These are phyloP conservation scores for Blastobasis adustella DNA, from an alignment of 2,888 invertebrate genomes.

Conservation along the genomic window DNA sequence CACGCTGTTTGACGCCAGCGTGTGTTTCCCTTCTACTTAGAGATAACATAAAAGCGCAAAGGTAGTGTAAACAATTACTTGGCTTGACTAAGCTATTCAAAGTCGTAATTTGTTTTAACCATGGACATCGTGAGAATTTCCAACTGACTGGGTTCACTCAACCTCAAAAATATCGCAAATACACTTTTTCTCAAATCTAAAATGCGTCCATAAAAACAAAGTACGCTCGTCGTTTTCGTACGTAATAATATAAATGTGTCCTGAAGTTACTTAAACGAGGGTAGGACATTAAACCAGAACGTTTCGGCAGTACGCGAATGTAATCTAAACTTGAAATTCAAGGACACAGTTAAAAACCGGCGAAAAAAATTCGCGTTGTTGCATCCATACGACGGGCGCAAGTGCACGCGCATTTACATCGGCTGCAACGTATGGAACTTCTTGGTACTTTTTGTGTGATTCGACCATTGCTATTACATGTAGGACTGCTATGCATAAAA, in stretches of 20 bases:
- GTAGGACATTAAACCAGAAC: conserved; percentile 6
- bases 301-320: conserved; percentile 45
- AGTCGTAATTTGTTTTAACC: not conserved
- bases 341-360: conserved; percentile 62
- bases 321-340: conserved; percentile 73
- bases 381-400: too few species aligned
- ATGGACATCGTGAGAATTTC: not conserved
- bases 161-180: not conserved
- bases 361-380: conserved; percentile 32
- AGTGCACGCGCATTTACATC: too few species aligned
- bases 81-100: not conserved
- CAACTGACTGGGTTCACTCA: not conserved
- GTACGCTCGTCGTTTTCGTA: not conserved
- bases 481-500: too few species aligned
- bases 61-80: not conserved
- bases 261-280: conserved; percentile 2
- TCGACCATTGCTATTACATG: too few species aligned
- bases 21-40: not conserved
- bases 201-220: not conserved
- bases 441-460: too few species aligned
- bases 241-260: not conserved
- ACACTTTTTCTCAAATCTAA: not conserved
- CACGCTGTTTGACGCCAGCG: not conserved
- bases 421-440: too few species aligned
- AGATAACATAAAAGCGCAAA: not conserved